These are phyloP conservation scores for Anthoscopus minutus DNA, from an alignment of 2,113 vertebrate genomes.

Conservation along the genomic window DNA sequence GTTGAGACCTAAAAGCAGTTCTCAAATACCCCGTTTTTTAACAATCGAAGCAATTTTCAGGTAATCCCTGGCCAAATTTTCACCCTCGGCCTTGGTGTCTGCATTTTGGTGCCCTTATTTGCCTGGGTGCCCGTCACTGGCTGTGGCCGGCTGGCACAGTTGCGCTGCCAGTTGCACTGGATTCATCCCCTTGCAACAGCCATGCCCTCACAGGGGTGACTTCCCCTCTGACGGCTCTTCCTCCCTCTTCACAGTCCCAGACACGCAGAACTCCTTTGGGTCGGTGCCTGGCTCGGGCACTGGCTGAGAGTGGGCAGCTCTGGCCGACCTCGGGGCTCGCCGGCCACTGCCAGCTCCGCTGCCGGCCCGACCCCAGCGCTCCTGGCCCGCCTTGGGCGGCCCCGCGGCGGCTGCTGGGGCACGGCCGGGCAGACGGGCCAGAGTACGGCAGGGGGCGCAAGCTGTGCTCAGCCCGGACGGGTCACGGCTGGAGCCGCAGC, in stretches of 20 bases:
- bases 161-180: neutral
- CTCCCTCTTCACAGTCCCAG: neutral
- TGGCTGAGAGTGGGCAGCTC: neutral
- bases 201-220: neutral
- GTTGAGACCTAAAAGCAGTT: neutral
- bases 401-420: neutral
- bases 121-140: neutral
- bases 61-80: neutral
- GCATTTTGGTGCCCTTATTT: neutral
- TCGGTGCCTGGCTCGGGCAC: neutral
- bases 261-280: fast-evolving
- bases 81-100: neutral
- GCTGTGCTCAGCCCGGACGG: too few species aligned
- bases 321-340: neutral
- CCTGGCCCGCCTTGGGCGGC: too few species aligned
- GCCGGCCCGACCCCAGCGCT: neutral
- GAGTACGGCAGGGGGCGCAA: neutral
- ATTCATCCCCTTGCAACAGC: neutral
- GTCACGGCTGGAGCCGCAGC: neutral
- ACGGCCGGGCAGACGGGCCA: neutral
- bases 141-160: neutral
- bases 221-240: neutral
- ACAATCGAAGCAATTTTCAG: neutral
- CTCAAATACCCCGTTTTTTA: neutral
- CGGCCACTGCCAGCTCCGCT: neutral